Percentiles rank a stretch among this genome's conserved stretches.
phyloP scores from a whole-genome alignment of 1,140 invertebrate genomes.

The Saxidomus purpurata region DNA sequence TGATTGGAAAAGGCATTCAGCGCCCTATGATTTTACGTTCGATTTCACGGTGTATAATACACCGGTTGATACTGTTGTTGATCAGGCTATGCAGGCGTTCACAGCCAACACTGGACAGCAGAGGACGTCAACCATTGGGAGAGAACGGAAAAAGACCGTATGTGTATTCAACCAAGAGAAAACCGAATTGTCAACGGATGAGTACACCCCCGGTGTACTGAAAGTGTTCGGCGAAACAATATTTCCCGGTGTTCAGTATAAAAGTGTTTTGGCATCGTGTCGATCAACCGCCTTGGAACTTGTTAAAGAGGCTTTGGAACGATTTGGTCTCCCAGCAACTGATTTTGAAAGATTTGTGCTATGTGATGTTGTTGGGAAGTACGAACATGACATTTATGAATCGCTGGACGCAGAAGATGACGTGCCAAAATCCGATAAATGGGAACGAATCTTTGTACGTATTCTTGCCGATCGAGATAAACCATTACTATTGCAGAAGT shows the following conservation, averaged over 20 bases:
- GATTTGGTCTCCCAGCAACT: constrained; percentile 75
- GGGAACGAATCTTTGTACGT: constrained; percentile 75
- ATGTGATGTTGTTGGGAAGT: constrained; percentile 80
- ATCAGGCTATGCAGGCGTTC: constrained; percentile 61
- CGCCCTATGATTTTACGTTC: constrained; percentile 55
- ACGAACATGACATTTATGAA: constrained; percentile 43
- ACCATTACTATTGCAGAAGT: constrained; percentile 81
- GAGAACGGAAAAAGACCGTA: constrained; percentile 54
- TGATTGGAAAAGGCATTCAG: constrained; percentile 65
- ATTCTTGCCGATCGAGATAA: constrained; percentile 78
- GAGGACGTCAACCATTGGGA: constrained; percentile 31
- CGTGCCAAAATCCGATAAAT: constrained; percentile 65
- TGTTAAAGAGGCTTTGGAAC: constrained; percentile 81
- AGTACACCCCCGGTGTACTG: constrained; percentile 78
- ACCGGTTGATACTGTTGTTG: constrained; percentile 46
- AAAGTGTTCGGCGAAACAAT: constrained; percentile 83
- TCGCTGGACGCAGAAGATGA: constrained; percentile 11
- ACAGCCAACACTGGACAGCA: constrained; percentile 9
- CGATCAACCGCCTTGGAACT: constrained; percentile 82
- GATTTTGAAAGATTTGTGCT: constrained; percentile 75
- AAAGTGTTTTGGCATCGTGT: constrained; percentile 82
- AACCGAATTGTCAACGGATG: constrained; percentile 79
- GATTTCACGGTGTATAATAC: constrained; percentile 26
- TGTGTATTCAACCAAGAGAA: constrained; percentile 16
- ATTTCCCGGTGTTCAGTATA: constrained; percentile 81